Conservation (phyloP, 2,797 vertebrate species). For the Heteromormyrus szaboi region DNA sequence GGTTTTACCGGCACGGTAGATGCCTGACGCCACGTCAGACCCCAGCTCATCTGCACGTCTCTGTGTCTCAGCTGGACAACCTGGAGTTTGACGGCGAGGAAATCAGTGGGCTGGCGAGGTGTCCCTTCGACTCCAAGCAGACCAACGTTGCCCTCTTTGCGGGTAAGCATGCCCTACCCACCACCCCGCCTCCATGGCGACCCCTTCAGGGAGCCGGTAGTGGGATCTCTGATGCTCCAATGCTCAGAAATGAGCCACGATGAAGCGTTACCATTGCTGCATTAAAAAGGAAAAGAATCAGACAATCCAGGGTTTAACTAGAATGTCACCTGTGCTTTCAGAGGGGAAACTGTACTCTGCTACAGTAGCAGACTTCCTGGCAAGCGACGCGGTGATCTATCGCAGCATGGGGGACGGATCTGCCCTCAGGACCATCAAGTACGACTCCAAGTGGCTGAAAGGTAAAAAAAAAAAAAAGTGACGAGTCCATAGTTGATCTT, state of each 20-base stretch:
- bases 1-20: neutral
- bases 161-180: slow-evolving; percentile 63
- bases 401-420: slow-evolving; percentile 81
- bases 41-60: neutral
- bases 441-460: slow-evolving; percentile 92
- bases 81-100: slow-evolving; percentile 98
- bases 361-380: slow-evolving; percentile 91
- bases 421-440: slow-evolving; percentile 87
- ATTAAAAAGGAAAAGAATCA: neutral
- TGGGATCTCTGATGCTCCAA: neutral
- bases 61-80: slow-evolving; percentile 82
- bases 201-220: neutral
- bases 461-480: slow-evolving; percentile 54
- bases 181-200: neutral
- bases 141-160: slow-evolving; percentile 98
- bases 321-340: slow-evolving; percentile 40
- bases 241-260: neutral
- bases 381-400: slow-evolving; percentile 86
- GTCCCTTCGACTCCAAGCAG: slow-evolving; percentile 97
- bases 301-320: neutral
- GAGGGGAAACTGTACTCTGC: slow-evolving; percentile 84
- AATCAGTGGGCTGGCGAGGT: slow-evolving; percentile 95
- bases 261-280: neutral
- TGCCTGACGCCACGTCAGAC: slow-evolving; percentile 40
- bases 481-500: neutral